These are phyloP conservation scores for Dexiosoma caninum DNA, from an alignment of 2,888 invertebrate genomes.

Conservation along the genomic window DNA sequence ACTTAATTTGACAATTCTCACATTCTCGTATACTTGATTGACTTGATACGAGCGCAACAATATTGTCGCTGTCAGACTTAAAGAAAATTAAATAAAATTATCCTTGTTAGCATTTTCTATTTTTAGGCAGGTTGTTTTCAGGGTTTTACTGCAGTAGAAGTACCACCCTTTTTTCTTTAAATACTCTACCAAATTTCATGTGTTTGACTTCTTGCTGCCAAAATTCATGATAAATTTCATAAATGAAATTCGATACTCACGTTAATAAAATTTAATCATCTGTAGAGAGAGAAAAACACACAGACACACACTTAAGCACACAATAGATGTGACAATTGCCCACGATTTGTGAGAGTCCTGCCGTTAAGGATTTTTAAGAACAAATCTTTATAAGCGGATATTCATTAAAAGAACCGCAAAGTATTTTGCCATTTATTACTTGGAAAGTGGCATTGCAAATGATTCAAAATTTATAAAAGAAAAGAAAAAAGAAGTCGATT, in stretches of 20 bases:
- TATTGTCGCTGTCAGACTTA: slow-evolving; percentile 18
- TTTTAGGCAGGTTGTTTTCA: slow-evolving; percentile 37
- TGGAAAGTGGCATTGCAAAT: slow-evolving; percentile 19
- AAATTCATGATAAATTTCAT: slow-evolving; percentile 35
- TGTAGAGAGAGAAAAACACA: background rate
- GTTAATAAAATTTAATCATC: background rate
- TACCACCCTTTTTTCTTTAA: slow-evolving; percentile 21
- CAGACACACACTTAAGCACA: background rate
- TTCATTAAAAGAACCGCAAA: slow-evolving; percentile 75
- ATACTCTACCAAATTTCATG: background rate
- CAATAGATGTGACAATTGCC: slow-evolving; percentile 43
- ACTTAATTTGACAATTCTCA: slow-evolving; percentile 24
- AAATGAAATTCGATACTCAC: slow-evolving; percentile 36
- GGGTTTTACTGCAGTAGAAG: background rate
- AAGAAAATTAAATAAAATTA: slow-evolving; percentile 1
- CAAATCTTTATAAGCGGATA: slow-evolving; percentile 71
- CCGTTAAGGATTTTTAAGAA: background rate
- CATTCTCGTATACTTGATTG: too few species aligned
- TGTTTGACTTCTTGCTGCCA: slow-evolving; percentile 7
- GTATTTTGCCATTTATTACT: slow-evolving; percentile 55
- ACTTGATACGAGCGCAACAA: background rate
- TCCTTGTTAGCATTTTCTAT: slow-evolving; percentile 4
- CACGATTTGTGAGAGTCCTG: slow-evolving; percentile 30
- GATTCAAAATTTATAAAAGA: slow-evolving; percentile 7
- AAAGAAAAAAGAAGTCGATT: slow-evolving; percentile 18